A percentile compares a stretch with the other conserved stretches of the same genome.
Evolutionary conservation across 2,888 invertebrate species (phyloP).

Genomic region (Rhamphomyia laevipes): DNA sequence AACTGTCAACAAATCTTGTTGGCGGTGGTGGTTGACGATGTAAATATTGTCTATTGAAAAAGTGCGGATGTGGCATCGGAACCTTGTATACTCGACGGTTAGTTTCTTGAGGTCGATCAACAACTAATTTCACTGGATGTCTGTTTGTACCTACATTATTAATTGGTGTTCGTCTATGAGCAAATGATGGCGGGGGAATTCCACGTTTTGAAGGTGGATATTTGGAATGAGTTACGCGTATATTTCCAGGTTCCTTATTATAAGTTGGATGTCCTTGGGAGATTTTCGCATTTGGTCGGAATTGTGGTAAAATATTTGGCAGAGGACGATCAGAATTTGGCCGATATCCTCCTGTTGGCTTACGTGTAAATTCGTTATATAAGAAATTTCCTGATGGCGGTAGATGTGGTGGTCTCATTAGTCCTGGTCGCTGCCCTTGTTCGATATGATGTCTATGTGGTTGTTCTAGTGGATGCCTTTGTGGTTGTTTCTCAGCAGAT

Average conservation of each 20-base stretch:
- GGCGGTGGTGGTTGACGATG: conserved; percentile 21
- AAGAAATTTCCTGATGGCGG: conserved; percentile 13
- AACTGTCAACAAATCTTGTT: conserved; percentile 19
- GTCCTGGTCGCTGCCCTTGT: conserved; percentile 25
- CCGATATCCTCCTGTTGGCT: conserved; percentile 23
- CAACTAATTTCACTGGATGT: conserved; percentile 28
- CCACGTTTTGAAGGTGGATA: conserved; percentile 21
- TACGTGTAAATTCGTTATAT: conserved; percentile 30
- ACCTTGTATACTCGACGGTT: conserved; percentile 33
- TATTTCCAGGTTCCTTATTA: conserved; percentile 33
- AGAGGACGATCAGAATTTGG: conserved; percentile 30
- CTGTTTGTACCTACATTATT: conserved; percentile 15
- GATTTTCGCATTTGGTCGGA: conserved; percentile 52
- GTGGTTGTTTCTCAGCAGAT: neutral
- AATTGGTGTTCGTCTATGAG: conserved; percentile 28
- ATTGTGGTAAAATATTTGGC: conserved; percentile 61
- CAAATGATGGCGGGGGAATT: conserved; percentile 27
- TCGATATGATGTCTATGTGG: conserved; percentile 24
- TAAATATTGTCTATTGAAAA: conserved; percentile 22
- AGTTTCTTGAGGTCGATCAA: conserved; percentile 23
- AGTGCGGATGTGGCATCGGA: conserved; percentile 21
- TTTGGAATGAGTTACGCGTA: conserved; percentile 22
- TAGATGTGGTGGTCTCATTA: conserved; percentile 15
- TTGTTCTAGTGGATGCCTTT: neutral
- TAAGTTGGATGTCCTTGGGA: conserved; percentile 36